Base-by-base conservation (phyloP, 2,797 vertebrate genomes). In the Aulostomus chinensis region DNA sequence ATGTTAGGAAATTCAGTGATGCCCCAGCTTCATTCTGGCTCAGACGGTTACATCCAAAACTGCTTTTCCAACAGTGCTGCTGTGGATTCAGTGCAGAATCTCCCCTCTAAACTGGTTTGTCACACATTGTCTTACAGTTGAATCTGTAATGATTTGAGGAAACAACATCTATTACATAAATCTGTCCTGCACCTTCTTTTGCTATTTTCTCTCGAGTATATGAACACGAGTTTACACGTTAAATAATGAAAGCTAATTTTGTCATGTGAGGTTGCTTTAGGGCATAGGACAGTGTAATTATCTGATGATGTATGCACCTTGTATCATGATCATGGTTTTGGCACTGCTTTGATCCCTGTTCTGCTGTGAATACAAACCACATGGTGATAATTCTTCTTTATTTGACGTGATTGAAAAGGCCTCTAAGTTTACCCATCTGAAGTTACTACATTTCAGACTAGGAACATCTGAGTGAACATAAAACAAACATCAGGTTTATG, bases 291-390 rank as follows among this genome's bases (percentile, higher is more conserved):
- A 12, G 4, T 53, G 32, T 15, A 9, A 11, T 31, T 9, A 17
- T 58, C 46, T 67, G 21, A 45, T 35, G 21, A 60, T 15, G 2
- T 15, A 13, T 35, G 26, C 7, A 0, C 1, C 16, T 9, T 9
- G 42, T 29, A 12, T 32, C 48, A 15, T 53, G 3, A 33, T 31
- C 30, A 1, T 48, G 33, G 37, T 43, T 52, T 50, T 31, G 58
- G 24, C 29, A 4, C 18, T 30, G 9, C 7, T 39, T 33, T 30
- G 5, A 8, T 2, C 55, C 6, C 30, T 40, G 18, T 13, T 20
- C n/a, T 21, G 0, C 37, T 11, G 18, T 11, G 2, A 45, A 9
- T 40, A 29, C 32, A 15, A 68, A 50, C 7, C 14, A n/a, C 15
- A 10, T n/a, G n/a, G n/a, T n/a, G n/a, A n/a, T n/a, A n/a, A n/a